Base-by-base conservation (phyloP, 92 coral and sea anemone species). In the Ricordea florida region DNA sequence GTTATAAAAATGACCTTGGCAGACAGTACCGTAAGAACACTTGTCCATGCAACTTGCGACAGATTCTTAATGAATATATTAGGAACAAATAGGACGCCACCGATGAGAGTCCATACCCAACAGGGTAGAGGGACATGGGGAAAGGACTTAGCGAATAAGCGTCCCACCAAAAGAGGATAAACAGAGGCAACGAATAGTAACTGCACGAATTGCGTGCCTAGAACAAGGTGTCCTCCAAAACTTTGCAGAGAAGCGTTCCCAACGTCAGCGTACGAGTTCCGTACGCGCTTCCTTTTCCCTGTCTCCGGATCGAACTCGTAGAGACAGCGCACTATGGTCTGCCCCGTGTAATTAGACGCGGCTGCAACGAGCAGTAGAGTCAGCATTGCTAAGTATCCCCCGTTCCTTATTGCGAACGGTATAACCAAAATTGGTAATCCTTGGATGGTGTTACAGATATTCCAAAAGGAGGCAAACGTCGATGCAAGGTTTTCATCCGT, bases 31-130 rank as follows among this genome's bases (percentile, higher is more conserved):
- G 96, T 92, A 7, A 91, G 62, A 47, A 94, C 74, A 65, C 98
- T 94, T 26, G 97, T 94, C 98, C 98, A 94, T 1, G 98, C 97
- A 34, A 94, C 98, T 79, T 94, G 98, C 1, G 97, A 90, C 7
- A 94, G 76, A 62, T 94, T 94, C 48, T 78, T 84, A 6, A 94
- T 69, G 50, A 91, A 88, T 36, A 91, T 74, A 55, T 94, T 94
- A 28, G 98, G 98, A 17, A 91, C 38, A 49, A 94, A 94, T 5
- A 88, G 80, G 9, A 91, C 23, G 2, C 97, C 97, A 3, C 98
- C 91, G 6, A 88, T 49, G 11, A 84, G 59, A 3, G 93, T 94
- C 98, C 98, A 94, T 35, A 88, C 26, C 73, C 93, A 83, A 31
- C 84, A 78, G 7, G 97, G 73, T 16, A 80, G 24, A 6, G 73